Evolutionary conservation across 2,888 invertebrate species (phyloP), one percentile per base, ranked within the genome.

Genomic region (Callyntrura guangdongensis): DNA sequence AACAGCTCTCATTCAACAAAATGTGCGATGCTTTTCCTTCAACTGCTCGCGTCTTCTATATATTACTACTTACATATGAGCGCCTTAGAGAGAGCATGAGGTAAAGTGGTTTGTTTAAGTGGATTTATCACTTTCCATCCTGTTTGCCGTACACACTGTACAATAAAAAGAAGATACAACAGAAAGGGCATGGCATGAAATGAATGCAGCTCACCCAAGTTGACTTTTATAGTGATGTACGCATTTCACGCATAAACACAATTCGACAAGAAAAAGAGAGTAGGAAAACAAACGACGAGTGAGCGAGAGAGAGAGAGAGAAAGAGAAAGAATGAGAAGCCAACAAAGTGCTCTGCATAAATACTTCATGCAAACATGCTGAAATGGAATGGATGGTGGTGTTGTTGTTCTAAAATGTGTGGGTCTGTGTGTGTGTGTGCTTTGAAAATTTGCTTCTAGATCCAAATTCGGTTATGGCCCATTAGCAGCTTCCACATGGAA

Each of bases 381-480:
- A 17, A 22, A 36, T 36, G 36, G 84, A 47, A 53, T 82, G 25
- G 61, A 56, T 61, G 47, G 45, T 25, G 49, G 45, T 25, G 49
- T 47, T 83, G 82, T 20, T 36, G 4, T 72, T 36, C 47, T 22
- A 74, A 36, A n/a, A 47, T 36, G 36, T 36, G 36, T 36, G 6
- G 2, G 6, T 36, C 2, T 36, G 36, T 36, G 6, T 36, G 36
- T 6, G 17, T 56, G 69, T 61, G 27, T 56, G n/a, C 59, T 81
- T 59, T 61, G 17, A 86, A 79, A 86, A 86, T 86, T 77, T 83
- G 89, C 89, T 86, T 81, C 89, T 77, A 90, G 89, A 91, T 67
- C 92, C 91, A 92, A 92, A 92, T 91, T 92, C 89, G 91, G 93
- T 91, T 91, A 91, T 93, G 92, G 91, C 67, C 92, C 92, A 91